Evolutionary conservation across 2,797 vertebrate species (phyloP).

Genomic region (Cichlasoma orientale): DNA sequence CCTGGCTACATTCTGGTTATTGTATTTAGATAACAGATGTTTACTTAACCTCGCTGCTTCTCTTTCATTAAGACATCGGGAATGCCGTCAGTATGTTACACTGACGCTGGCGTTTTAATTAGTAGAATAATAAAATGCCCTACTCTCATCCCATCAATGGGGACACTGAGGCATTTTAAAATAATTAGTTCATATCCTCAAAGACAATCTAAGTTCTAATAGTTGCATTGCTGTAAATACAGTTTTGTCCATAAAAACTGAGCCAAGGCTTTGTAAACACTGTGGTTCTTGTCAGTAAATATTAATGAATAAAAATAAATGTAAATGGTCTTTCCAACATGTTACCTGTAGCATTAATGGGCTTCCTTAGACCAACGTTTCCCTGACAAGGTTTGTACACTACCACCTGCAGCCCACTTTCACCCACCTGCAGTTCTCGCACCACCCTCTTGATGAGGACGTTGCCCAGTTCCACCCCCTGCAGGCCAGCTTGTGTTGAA

Average conservation of each 20-base stretch:
- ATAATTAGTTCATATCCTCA: background rate
- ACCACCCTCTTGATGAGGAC: slow-evolving; percentile 95
- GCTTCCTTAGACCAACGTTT: background rate
- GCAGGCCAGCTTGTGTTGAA: slow-evolving; percentile 92
- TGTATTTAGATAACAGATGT: background rate
- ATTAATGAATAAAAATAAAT: background rate
- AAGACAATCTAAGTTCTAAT: background rate
- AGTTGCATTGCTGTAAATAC: background rate
- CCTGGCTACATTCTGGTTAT: background rate
- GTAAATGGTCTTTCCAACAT: background rate
- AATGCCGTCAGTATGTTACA: background rate
- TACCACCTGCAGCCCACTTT: background rate
- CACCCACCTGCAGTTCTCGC: slow-evolving; percentile 90
- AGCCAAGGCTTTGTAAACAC: background rate
- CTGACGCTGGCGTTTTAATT: background rate
- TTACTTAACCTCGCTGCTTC: background rate
- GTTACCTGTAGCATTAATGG: background rate
- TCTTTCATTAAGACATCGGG: background rate
- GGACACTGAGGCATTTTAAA: background rate
- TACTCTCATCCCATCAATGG: background rate
- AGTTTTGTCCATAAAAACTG: background rate
- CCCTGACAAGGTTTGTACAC: background rate
- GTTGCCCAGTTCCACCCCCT: slow-evolving; percentile 94
- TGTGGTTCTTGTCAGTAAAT: background rate
- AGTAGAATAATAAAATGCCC: background rate